A percentile compares a stretch with the other conserved stretches of the same genome.
Conservation (phyloP, 1,140 invertebrate genomes). For the Pachypsylla venusta region DNA sequence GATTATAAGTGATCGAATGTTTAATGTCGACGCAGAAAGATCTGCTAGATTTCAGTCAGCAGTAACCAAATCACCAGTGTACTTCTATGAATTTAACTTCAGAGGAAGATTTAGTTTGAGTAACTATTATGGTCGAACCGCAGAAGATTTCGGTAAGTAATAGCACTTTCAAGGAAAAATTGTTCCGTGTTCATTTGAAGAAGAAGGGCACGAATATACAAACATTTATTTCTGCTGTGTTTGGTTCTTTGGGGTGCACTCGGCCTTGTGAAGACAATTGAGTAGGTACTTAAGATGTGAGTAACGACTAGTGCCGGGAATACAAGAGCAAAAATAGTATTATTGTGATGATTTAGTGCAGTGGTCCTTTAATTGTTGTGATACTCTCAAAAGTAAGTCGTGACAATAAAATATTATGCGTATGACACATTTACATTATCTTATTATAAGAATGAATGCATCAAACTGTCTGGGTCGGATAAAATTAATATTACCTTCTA, state of each 20-base stretch:
- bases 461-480: not conserved
- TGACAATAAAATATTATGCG: not conserved
- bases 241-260: too few species aligned
- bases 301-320: too few species aligned
- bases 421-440: slow-evolving; percentile 5
- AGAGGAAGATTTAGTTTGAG: slow-evolving; percentile 19
- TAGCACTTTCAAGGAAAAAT: too few species aligned
- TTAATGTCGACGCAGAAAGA: slow-evolving; percentile 19
- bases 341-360: too few species aligned
- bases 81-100: slow-evolving; percentile 23
- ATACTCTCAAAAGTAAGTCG: too few species aligned
- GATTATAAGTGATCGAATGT: slow-evolving; percentile 23
- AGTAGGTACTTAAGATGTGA: too few species aligned
- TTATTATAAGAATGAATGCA: not conserved
- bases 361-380: too few species aligned
- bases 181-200: not conserved
- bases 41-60: slow-evolving; percentile 19
- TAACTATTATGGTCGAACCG: not conserved
- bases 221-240: not conserved
- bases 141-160: slow-evolving; percentile 4
- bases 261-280: too few species aligned
- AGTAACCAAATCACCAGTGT: slow-evolving; percentile 18
- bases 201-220: not conserved
- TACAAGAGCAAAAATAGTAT: too few species aligned
- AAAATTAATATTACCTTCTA: not conserved